Conservation (phyloP, 2,113 vertebrate genomes). For the Heterocephalus glaber region DNA sequence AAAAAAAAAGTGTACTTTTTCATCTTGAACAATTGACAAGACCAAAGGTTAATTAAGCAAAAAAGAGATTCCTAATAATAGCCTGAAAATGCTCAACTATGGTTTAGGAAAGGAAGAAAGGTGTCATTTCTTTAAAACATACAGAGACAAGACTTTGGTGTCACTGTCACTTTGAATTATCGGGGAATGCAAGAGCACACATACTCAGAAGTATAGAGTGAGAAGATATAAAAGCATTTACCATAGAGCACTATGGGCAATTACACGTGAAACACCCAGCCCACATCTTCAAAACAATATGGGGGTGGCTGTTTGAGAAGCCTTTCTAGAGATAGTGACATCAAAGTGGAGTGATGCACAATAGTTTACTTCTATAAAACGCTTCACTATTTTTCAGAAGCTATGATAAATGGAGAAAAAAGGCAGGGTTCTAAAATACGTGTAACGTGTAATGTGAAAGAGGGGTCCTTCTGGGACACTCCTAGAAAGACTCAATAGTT, state of each 20-base stretch:
- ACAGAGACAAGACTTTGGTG: not conserved
- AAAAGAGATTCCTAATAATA: not conserved
- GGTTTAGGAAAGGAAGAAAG: conserved; percentile 10
- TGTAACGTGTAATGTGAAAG: not conserved
- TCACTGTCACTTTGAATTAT: not conserved
- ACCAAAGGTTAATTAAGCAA: conserved; percentile 8
- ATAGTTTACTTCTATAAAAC: not conserved
- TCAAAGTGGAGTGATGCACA: not conserved
- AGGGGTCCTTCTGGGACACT: not conserved
- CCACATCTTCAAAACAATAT: not conserved
- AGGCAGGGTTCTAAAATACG: not conserved
- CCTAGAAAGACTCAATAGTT: not conserved
- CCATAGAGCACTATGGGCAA: rapidly evolving
- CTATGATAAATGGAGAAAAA: not conserved
- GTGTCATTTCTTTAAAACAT: conserved; percentile 29
- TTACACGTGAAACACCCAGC: not conserved
- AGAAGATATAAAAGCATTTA: not conserved
- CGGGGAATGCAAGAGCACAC: not conserved
- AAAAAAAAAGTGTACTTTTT: not conserved
- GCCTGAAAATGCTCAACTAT: not conserved
- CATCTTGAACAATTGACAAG: conserved; percentile 18
- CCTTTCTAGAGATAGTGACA: not conserved
- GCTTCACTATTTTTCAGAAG: not conserved
- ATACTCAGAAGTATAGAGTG: not conserved
- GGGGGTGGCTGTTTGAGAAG: not conserved